Evolutionary conservation across 2,888 invertebrate genomes (phyloP).

Genomic region (Sinhomidia bicolor): DNA sequence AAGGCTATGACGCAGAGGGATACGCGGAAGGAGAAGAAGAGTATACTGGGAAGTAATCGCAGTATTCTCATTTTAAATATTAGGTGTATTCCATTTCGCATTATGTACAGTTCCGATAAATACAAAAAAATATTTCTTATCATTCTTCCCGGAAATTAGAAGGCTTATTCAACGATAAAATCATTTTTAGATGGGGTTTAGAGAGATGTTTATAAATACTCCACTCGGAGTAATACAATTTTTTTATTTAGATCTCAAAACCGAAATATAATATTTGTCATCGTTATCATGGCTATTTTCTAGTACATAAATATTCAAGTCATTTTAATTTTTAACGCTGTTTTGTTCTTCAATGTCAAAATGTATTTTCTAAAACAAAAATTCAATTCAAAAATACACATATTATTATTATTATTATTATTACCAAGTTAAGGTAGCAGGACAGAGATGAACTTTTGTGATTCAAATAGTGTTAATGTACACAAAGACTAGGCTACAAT

Average conservation of each 20-base stretch:
- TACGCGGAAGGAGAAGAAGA: conserved; percentile 72
- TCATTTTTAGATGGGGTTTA: not conserved
- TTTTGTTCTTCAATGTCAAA: not conserved
- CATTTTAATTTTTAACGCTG: not conserved
- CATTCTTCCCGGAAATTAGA: not conserved
- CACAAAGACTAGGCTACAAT: not conserved
- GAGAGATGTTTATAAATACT: not conserved
- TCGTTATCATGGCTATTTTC: not conserved
- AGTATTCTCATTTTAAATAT: not conserved
- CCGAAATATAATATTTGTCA: not conserved
- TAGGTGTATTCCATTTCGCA: not conserved
- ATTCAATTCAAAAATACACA: not conserved
- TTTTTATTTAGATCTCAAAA: conserved; percentile 27
- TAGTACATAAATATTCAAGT: not conserved
- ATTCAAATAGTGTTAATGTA: conserved; percentile 16
- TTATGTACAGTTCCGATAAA: not conserved
- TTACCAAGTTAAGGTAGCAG: not conserved
- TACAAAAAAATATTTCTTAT: not conserved
- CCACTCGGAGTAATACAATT: not conserved
- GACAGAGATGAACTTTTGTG: not conserved
- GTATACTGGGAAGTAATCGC: conserved; percentile 62
- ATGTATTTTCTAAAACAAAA: conserved; percentile 3
- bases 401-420: no score
- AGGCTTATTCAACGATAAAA: not conserved
- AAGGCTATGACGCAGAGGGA: conserved; percentile 66